Conservation (phyloP, 2,113 vertebrate species). For the Uropsilus gracilis region DNA sequence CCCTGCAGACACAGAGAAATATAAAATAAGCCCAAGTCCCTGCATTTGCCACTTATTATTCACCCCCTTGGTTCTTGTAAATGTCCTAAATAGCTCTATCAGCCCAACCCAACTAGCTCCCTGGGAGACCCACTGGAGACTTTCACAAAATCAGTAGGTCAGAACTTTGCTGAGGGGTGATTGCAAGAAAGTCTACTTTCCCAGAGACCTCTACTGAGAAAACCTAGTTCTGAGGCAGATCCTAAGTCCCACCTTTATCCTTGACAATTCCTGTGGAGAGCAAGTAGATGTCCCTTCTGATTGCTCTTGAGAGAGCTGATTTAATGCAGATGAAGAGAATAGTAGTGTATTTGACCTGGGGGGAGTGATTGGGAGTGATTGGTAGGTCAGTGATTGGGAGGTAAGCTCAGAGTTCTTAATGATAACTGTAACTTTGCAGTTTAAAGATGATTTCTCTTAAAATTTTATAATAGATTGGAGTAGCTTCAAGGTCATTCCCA, state of each 20-base stretch:
- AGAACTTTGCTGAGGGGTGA: background rate
- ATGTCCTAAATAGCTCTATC: background rate
- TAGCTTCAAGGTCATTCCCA: background rate
- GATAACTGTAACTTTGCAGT: background rate
- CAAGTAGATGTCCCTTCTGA: background rate
- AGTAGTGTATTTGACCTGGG: background rate
- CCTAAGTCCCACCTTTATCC: background rate
- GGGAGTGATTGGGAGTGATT: background rate
- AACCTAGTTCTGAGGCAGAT: background rate
- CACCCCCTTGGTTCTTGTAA: background rate
- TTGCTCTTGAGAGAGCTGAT: background rate
- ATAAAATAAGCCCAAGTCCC: background rate
- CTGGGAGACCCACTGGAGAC: background rate
- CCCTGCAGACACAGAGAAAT: conserved; percentile 54
- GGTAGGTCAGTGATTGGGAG: background rate
- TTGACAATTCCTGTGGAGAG: background rate
- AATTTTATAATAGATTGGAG: background rate
- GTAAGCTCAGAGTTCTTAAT: background rate
- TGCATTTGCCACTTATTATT: background rate
- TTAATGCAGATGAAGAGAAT: background rate
- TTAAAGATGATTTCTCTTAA: background rate
- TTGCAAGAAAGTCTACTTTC: background rate
- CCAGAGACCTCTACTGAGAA: background rate
- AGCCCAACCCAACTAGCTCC: background rate
- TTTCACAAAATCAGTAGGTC: background rate